Percentiles rank a stretch among this genome's conserved stretches.
phyloP scores from a whole-genome alignment of 2,797 vertebrate species.

The Alosa sapidissima region DNA sequence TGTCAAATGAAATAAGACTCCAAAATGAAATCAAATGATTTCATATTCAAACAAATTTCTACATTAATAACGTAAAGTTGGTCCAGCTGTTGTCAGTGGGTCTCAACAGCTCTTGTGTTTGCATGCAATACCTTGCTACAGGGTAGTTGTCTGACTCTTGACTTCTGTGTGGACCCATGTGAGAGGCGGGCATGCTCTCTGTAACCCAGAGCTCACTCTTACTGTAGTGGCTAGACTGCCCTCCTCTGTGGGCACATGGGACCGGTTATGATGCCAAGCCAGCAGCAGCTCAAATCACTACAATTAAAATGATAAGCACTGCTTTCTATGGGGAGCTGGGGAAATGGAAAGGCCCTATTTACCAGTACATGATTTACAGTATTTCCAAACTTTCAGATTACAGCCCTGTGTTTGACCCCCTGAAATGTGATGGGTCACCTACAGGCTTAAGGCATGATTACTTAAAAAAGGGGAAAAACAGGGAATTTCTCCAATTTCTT shows the following conservation, averaged over 20 bases:
- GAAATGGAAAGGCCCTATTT: constrained; percentile 33
- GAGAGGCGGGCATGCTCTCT: constrained; percentile 33
- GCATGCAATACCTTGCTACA: not conserved
- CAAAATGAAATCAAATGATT: too few relatives aligned
- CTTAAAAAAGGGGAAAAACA: not conserved
- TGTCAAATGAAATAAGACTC: not conserved
- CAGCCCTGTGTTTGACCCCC: constrained; percentile 22
- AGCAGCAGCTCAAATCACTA: constrained; percentile 30
- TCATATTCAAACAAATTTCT: not conserved
- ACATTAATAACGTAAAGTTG: not conserved
- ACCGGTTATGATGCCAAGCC: constrained; percentile 36
- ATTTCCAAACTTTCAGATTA: constrained; percentile 35
- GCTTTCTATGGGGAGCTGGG: not conserved
- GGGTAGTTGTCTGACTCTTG: constrained; percentile 18
- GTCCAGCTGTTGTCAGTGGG: constrained; percentile 28
- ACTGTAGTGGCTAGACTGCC: constrained; percentile 24
- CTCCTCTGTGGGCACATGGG: constrained; percentile 32
- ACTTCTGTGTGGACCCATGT: constrained; percentile 37
- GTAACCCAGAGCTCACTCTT: not conserved
- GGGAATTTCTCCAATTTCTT: not conserved
- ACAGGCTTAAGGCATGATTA: constrained; percentile 5
- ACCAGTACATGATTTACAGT: constrained; percentile 37
- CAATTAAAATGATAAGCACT: constrained; percentile 42
- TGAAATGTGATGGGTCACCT: constrained; percentile 35
- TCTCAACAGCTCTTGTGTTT: not conserved